Percentiles rank a stretch among this genome's conserved stretches.
Conservation (phyloP, 2,888 invertebrate species). For the Metalampra italica region DNA sequence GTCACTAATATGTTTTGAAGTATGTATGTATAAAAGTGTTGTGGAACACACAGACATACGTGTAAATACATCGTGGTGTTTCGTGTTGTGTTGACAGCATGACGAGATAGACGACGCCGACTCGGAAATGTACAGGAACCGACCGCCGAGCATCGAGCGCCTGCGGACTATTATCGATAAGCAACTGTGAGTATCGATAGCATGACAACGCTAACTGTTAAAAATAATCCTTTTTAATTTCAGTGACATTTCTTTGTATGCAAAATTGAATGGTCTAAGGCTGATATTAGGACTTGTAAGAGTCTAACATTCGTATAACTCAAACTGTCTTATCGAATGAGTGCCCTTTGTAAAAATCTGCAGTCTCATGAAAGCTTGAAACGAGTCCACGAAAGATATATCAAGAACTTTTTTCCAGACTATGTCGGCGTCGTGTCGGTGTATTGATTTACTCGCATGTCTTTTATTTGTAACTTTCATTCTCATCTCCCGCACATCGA, state of each 20-base stretch:
- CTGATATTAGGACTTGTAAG: too few relatives aligned
- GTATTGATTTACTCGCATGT: too few relatives aligned
- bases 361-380: too few relatives aligned
- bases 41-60: conserved; percentile 25
- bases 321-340: too few relatives aligned
- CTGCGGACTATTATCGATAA: conserved; percentile 49
- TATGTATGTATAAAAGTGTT: conserved; percentile 17
- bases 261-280: too few relatives aligned
- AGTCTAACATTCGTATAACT: too few relatives aligned
- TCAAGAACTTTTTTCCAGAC: too few relatives aligned
- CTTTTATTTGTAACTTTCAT: too few relatives aligned
- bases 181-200: conserved; percentile 35
- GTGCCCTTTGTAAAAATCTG: too few relatives aligned
- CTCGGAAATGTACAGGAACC: conserved; percentile 36
- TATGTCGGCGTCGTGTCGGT: too few relatives aligned
- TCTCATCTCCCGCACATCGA: too few relatives aligned
- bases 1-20: conserved; percentile 24
- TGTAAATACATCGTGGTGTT: conserved; percentile 23
- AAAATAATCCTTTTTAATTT: not conserved
- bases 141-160: conserved; percentile 43
- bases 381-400: too few relatives aligned
- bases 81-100: conserved; percentile 69
- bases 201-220: not conserved
- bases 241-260: not conserved
- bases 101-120: conserved; percentile 45